Conservation (phyloP, 2,797 vertebrate species). For the Aldrovandia affinis region DNA sequence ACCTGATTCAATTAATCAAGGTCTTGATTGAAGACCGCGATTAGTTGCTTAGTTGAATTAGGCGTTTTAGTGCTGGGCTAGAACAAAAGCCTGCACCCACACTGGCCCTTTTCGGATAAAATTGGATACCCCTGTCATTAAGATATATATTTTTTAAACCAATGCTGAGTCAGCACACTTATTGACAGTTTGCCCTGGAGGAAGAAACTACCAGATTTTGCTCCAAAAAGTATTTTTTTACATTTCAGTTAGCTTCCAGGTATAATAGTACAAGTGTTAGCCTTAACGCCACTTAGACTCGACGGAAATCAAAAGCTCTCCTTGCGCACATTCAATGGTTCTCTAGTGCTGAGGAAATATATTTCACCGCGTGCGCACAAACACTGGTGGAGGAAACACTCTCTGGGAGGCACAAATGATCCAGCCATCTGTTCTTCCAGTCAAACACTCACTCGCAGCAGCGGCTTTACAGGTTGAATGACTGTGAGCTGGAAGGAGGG, state of each 20-base stretch:
- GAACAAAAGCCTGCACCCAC: no score
- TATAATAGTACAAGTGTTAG: not conserved
- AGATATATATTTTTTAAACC: no score
- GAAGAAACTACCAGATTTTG: not conserved
- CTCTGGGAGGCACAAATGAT: conserved; percentile 70
- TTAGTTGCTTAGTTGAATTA: no score
- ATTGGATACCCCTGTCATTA: no score
- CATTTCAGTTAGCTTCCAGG: not conserved
- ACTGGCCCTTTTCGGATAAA: no score
- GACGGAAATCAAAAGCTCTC: not conserved
- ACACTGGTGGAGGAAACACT: conserved; percentile 42
- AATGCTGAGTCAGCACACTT: not conserved
- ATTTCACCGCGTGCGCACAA: conserved; percentile 10
- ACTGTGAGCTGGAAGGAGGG: conserved; percentile 51
- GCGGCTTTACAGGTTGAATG: conserved; percentile 48
- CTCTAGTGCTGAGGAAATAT: conserved; percentile 12
- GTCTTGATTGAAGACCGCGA: no score
- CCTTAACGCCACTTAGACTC: conserved; percentile 5
- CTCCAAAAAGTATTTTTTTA: not conserved
- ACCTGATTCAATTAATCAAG: no score
- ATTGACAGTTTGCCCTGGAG: not conserved
- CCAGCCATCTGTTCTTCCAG: conserved; percentile 77
- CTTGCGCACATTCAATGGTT: not conserved
- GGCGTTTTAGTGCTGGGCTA: no score
- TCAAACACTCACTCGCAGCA: conserved; percentile 63